Evolutionary conservation across 2,888 invertebrate species (phyloP), one percentile per base, ranked within the genome.

Genomic region (Halictus ligatus): DNA sequence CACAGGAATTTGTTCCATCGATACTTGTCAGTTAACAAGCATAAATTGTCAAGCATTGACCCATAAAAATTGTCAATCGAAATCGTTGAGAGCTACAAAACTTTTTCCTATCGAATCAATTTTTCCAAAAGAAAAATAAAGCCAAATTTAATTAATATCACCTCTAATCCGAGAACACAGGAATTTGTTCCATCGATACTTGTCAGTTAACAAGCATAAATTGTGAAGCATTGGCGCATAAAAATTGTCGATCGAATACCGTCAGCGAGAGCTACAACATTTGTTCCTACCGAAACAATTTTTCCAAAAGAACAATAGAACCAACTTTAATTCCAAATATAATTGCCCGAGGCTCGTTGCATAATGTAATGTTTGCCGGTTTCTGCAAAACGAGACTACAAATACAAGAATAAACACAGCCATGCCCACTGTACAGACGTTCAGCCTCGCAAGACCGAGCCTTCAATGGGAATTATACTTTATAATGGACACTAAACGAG

Each of bases 391-490:
- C 54, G 13, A 54, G 29, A 10, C 10, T 43, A 67, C 50, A 29
- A 74, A 67, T 78, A 73, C 40, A 29, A 15, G 15, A 54, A 58
- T 54, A 50, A 58, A 58, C 58, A 40, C 25, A 29, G 12, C 46
- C 18, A 46, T 46, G 35, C 58, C 15, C 4, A n/a, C n/a, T 43
- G 72, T 29, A 71, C n/a, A 71, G 21, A 35, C 76, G 43, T 77
- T 74, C 48, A 48, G 21, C 4, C 75, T 50, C 75, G 64, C 48
- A 58, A 25, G 60, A 67, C 71, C n/a, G 21, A 18, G 21, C 13
- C 78, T 67, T 76, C 73, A 81, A 86, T 85, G 78, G 72, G 74
- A 86, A 86, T 86, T 86, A 86, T 84, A 85, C 84, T 85, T 85
- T 85, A 78, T 83, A 85, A 85, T 85, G 83, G 79, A 50, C 75